These are phyloP conservation scores for Oscheius onirici DNA, from an alignment of 2,888 invertebrate genomes.

Conservation along the genomic window DNA sequence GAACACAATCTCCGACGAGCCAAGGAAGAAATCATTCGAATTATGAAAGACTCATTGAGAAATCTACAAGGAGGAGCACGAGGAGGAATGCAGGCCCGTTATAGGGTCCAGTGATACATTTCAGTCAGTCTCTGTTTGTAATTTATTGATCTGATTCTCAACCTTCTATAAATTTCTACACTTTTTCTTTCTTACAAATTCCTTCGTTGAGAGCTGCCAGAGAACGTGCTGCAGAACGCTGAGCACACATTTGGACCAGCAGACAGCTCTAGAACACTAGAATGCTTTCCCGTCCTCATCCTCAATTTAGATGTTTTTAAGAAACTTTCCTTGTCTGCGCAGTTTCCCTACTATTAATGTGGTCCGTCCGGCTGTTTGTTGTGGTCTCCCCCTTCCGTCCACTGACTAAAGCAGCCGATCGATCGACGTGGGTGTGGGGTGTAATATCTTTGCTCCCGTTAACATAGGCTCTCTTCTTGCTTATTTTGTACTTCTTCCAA, in stretches of 20 bases:
- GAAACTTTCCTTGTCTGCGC: no score
- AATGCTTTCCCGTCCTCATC: no score
- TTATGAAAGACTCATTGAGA: conserved; percentile 96
- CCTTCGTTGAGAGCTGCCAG: no score
- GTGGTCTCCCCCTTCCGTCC: neutral
- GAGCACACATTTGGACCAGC: no score
- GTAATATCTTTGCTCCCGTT: conserved; percentile 6
- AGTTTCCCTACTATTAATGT: no score
- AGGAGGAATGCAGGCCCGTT: conserved; percentile 27
- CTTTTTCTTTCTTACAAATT: no score
- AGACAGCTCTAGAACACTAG: no score
- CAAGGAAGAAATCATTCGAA: conserved; percentile 93
- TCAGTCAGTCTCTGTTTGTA: conserved; percentile 4
- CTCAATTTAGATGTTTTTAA: no score
- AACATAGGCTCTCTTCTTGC: neutral
- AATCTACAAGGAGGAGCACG: conserved; percentile 75
- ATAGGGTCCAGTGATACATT: conserved; percentile 13
- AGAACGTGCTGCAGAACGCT: no score
- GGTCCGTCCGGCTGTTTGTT: neutral
- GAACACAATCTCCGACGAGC: conserved; percentile 95
- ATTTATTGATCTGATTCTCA: conserved; percentile 2
- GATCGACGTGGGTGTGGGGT: conserved; percentile 19
- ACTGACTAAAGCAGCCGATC: conserved; percentile 3
- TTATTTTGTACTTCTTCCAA: neutral
- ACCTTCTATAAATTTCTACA: no score